Evolutionary conservation across 2,113 vertebrate genomes (phyloP).

Genomic region (Oxyruncus cristatus): DNA sequence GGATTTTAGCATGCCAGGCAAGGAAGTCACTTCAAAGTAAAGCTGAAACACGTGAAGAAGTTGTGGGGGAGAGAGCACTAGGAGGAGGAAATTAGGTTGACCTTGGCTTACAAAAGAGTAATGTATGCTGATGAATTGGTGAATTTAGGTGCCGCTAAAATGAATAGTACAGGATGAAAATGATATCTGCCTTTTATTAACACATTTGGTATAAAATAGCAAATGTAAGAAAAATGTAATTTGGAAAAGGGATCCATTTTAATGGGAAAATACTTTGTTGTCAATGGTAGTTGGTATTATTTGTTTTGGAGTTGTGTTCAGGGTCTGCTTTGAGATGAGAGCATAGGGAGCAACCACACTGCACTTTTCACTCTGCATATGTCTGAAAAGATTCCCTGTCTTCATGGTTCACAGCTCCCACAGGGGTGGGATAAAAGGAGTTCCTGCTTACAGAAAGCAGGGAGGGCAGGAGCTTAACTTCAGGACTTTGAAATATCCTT

Average conservation of each 20-base stretch:
- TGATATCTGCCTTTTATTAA: neutral
- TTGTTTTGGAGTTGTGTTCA: neutral
- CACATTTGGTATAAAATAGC: neutral
- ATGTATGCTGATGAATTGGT: neutral
- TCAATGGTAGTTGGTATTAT: neutral
- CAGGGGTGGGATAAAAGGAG: neutral
- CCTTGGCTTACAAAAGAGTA: neutral
- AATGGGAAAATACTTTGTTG: neutral
- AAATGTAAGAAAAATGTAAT: neutral
- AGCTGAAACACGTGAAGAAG: constrained; percentile 33
- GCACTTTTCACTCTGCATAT: neutral
- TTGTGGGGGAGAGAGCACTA: neutral
- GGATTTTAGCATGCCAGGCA: constrained; percentile 36
- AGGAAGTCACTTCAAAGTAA: constrained; percentile 57
- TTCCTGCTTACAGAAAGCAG: neutral
- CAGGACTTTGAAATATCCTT: neutral
- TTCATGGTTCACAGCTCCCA: neutral
- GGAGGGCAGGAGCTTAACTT: neutral
- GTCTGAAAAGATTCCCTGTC: neutral
- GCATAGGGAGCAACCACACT: neutral
- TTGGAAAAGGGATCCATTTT: neutral
- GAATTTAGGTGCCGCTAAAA: neutral
- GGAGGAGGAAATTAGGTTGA: constrained; percentile 25
- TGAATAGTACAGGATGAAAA: neutral
- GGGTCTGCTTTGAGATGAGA: neutral